A percentile compares a stretch with the other conserved stretches of the same genome.
Conservation (phyloP, 2,888 invertebrate species). For the Troides helena region DNA sequence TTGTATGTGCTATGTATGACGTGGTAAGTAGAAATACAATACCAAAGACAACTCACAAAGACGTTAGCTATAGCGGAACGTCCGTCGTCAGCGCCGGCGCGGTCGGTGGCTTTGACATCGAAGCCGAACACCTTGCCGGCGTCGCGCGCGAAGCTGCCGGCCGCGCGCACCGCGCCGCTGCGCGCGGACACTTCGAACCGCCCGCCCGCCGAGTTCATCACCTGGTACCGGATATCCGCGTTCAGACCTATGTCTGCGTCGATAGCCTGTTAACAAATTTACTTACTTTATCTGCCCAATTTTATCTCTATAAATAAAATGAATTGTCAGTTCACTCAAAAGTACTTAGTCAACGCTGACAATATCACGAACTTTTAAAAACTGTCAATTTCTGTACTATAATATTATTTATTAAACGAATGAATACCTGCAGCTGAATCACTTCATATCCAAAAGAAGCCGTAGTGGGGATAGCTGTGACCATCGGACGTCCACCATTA, state of each 20-base stretch:
- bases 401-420: too few species aligned
- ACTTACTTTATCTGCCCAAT: not conserved
- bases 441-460: constrained; percentile 91
- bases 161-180: constrained; percentile 87
- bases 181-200: constrained; percentile 89
- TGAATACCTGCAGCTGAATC: constrained; percentile 84
- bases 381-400: too few species aligned
- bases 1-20: too few species aligned
- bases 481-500: constrained; percentile 87
- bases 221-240: constrained; percentile 89
- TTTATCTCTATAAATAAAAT: not conserved
- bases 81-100: constrained; percentile 89
- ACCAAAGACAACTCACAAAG: constrained; percentile 82
- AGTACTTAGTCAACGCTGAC: too few species aligned
- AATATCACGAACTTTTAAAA: too few species aligned
- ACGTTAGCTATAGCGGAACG: constrained; percentile 91
- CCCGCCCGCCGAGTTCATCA: constrained; percentile 87
- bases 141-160: constrained; percentile 84
- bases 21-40: too few species aligned
- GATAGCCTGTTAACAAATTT: constrained; percentile 75
- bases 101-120: constrained; percentile 93
- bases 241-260: constrained; percentile 89
- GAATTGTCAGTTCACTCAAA: too few species aligned
- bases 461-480: constrained; percentile 90
- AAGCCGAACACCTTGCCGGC: constrained; percentile 90